phyloP scores from a whole-genome alignment of 1,140 invertebrate species.

The Mercenaria mercenaria region DNA sequence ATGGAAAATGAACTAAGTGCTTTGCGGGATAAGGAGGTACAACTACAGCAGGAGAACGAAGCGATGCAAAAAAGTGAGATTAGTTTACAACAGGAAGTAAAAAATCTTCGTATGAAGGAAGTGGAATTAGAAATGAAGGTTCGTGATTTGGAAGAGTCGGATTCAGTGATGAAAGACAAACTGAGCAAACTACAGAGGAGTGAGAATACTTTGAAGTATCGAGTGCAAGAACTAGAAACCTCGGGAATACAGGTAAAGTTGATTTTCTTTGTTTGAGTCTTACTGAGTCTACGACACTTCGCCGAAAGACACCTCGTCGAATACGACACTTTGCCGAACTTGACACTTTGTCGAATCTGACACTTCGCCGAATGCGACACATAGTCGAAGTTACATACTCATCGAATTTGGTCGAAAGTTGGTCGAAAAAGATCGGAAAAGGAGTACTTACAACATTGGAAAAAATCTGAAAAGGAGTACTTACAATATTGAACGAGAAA shows the following conservation, averaged over 20 bases:
- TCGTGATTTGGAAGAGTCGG: slow-evolving; percentile 76
- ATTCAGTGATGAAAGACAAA: slow-evolving; percentile 76
- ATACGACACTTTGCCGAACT: no score
- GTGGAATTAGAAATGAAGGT: slow-evolving; percentile 76
- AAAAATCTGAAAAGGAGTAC: no score
- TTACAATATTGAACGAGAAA: no score
- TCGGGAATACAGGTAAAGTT: slow-evolving; percentile 72
- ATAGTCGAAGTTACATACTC: no score
- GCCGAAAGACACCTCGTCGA: no score
- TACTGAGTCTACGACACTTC: background rate
- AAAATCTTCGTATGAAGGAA: slow-evolving; percentile 76
- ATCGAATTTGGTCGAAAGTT: no score
- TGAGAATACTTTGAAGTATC: slow-evolving; percentile 79
- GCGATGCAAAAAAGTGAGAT: slow-evolving; percentile 76
- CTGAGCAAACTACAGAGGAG: slow-evolving; percentile 77
- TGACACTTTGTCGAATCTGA: no score
- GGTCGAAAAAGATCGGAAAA: no score
- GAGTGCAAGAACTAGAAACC: slow-evolving; percentile 79
- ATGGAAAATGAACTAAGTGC: slow-evolving; percentile 75
- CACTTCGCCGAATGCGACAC: no score
- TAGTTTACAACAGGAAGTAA: slow-evolving; percentile 75
- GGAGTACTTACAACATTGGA: no score
- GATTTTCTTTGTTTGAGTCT: no score
- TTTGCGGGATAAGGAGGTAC: slow-evolving; percentile 73
- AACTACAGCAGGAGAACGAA: slow-evolving; percentile 76